Base-by-base conservation (phyloP, 2,113 vertebrate genomes). In the Centrocercus urophasianus region DNA sequence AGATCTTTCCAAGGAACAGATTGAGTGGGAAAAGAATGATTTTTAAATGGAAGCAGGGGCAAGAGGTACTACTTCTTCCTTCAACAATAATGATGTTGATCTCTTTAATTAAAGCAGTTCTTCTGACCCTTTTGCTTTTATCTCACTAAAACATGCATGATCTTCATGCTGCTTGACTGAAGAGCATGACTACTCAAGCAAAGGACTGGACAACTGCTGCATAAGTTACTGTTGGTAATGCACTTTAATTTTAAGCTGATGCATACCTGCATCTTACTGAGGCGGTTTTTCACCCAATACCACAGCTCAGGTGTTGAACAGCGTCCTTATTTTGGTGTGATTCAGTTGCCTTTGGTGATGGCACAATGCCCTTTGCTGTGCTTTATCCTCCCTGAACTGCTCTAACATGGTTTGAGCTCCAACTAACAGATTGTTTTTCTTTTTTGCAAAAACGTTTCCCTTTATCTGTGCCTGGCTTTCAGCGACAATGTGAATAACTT, bases 401-500 rank as follows among this genome's bases (percentile, higher is more conserved):
- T 57, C 88, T 95, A 83, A 86, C 63, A 4, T 93, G 52, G 28
- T 90, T 93, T 92, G 72, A 92, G 71, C 92, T 96, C 95, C 88
- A 92, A 38, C 95, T 97, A 96, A 95, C 80, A 94, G 76, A 69
- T 91, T 66, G 67, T 77, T 30, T 24, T 28, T 34, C 52, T 59
- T 93, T 84, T 78, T 93, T 88, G 66, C 76, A 89, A 95, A 83
- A 94, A 91, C 88, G 67, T 96, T 89, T 96, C 95, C 95, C 84
- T 93, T 94, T 97, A 59, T 98, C 79, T 96, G 61, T 97, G 63
- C 75, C 86, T 96, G 88, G 80, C 87, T 97, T 96, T 97, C 83
- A 86, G 69, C 97, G 76, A 97, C 97, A 97, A 96, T 97, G 86
- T 98, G 97, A 99, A 97, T 99, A 99, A 99, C 98, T 97, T 98